Evolutionary conservation across 2,113 vertebrate species (phyloP).

Genomic region (Gobio gobio): DNA sequence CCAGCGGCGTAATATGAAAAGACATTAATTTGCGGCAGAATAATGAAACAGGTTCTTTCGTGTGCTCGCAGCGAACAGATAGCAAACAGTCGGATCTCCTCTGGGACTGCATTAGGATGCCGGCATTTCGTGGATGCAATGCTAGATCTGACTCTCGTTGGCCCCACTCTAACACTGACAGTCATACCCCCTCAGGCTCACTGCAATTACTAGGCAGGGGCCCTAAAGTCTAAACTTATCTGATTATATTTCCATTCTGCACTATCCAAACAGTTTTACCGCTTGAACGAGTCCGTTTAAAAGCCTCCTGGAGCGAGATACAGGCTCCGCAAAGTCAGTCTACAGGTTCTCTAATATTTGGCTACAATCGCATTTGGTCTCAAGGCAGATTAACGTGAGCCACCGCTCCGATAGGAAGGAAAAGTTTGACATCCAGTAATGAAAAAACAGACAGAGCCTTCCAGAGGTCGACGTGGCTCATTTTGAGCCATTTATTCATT

Average conservation of each 20-base stretch:
- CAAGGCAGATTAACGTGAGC: conserved; percentile 29
- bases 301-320: conserved; percentile 70
- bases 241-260: conserved; percentile 79
- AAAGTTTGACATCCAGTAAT: conserved; percentile 42
- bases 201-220: conserved; percentile 72
- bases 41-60: conserved; percentile 39
- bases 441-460: conserved; percentile 8
- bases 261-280: conserved; percentile 77
- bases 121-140: conserved; percentile 60
- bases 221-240: conserved; percentile 73
- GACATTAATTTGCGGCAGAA: not conserved
- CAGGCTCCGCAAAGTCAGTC: not conserved
- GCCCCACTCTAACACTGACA: conserved; percentile 68
- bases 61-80: not conserved
- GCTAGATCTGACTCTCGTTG: conserved; percentile 62
- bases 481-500: conserved; percentile 52
- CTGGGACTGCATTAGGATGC: conserved; percentile 57
- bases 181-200: conserved; percentile 69
- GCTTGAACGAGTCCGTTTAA: conserved; percentile 74
- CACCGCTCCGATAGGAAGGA: conserved; percentile 30
- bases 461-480: conserved; percentile 29
- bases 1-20: not conserved
- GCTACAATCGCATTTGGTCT: conserved; percentile 26
- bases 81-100: conserved; percentile 54
- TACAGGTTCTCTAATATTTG: conserved; percentile 36